phyloP scores from a whole-genome alignment of 23 tunicate genomes.

The Phallusia fumigata region DNA sequence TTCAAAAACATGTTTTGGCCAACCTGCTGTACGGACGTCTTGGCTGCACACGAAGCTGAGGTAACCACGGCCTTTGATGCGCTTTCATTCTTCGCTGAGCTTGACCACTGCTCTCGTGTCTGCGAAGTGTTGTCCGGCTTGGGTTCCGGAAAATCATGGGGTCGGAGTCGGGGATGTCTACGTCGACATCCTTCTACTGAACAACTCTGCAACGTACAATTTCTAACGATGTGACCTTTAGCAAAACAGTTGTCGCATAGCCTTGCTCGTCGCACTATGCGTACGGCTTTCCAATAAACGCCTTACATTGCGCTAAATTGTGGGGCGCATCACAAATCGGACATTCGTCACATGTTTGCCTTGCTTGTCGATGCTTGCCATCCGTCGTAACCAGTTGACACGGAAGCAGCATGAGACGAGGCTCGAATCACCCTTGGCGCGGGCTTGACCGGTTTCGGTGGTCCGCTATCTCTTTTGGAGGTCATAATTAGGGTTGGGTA shows the following conservation, averaged over 20 bases:
- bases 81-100: background rate
- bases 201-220: constrained; percentile 1
- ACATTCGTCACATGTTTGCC: background rate
- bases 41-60: constrained; percentile 3
- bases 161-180: background rate
- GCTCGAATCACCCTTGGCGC: background rate
- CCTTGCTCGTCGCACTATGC: background rate
- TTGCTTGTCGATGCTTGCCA: constrained; percentile 2
- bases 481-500: no score
- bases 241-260: background rate
- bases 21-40: background rate
- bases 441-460: constrained; percentile 7
- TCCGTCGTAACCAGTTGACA: background rate
- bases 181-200: background rate
- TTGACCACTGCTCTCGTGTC: background rate
- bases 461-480: background rate
- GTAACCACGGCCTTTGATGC: background rate
- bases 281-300: background rate
- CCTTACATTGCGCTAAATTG: background rate
- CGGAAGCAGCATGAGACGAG: background rate
- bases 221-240: background rate
- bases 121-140: background rate
- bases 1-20: background rate
- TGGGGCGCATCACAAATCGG: background rate
- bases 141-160: background rate